Percentiles rank a stretch among this genome's conserved stretches.
Evolutionary conservation across 2,797 vertebrate genomes (phyloP).

Genomic region (Graptemys geographica): DNA sequence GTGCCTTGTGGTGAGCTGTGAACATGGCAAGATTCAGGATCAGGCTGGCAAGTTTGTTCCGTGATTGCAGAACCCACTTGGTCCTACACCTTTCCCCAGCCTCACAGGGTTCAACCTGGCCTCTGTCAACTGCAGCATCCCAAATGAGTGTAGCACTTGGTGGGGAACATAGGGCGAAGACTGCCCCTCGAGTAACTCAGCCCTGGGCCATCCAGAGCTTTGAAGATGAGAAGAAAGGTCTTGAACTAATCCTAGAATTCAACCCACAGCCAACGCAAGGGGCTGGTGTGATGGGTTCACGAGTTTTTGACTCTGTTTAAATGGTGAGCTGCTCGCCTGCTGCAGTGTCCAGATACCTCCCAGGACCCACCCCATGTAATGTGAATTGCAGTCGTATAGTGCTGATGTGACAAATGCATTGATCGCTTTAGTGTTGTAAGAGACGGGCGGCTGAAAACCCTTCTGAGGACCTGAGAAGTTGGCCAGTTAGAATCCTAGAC

Average conservation of each 20-base stretch:
- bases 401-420: neutral
- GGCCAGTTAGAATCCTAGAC: too few relatives aligned
- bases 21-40: neutral
- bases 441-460: neutral
- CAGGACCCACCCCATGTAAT: neutral
- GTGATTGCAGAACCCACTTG: neutral
- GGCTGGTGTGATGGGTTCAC: neutral
- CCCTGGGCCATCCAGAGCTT: neutral
- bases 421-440: neutral
- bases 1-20: neutral
- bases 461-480: neutral
- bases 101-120: neutral
- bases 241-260: neutral
- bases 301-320: neutral
- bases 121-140: neutral
- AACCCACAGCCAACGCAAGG: neutral
- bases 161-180: neutral
- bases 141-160: neutral
- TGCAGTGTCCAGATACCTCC: neutral
- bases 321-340: neutral
- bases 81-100: neutral
- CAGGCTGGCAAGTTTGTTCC: neutral
- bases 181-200: neutral
- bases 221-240: neutral
- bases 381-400: neutral